phyloP scores from a whole-genome alignment of 2,113 vertebrate genomes.

The Lophura nycthemera region DNA sequence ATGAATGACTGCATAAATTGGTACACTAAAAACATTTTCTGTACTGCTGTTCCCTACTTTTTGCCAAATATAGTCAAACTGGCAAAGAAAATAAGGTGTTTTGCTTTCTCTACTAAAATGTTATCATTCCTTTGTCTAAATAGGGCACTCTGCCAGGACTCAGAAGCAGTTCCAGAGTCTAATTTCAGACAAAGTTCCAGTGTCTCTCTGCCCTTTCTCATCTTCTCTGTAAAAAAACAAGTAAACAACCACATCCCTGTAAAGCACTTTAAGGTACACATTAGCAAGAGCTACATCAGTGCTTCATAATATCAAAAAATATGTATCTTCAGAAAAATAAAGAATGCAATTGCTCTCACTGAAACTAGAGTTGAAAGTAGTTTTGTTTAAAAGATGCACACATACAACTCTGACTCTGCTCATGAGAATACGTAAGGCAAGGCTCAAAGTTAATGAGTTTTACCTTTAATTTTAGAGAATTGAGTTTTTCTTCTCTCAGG shows the following conservation, averaged over 20 bases:
- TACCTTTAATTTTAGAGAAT: constrained; percentile 94
- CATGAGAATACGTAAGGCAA: not conserved
- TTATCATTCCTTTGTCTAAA: not conserved
- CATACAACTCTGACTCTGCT: not conserved
- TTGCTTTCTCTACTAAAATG: not conserved
- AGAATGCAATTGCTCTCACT: rapidly evolving
- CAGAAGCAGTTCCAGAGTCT: not conserved
- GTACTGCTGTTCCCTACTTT: not conserved
- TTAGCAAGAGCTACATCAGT: not conserved
- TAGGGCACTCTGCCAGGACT: not conserved
- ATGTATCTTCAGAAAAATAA: not conserved
- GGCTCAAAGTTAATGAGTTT: not conserved
- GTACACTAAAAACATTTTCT: not conserved
- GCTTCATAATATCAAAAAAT: not conserved
- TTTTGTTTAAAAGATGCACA: not conserved
- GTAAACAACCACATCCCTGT: not conserved
- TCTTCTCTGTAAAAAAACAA: not conserved
- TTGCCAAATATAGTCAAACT: not conserved
- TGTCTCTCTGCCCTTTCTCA: not conserved
- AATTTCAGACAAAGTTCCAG: not conserved
- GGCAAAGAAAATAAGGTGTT: not conserved
- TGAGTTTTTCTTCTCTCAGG: constrained; percentile 95
- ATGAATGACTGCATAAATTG: rapidly evolving
- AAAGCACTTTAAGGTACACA: not conserved
- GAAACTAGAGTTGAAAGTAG: not conserved